phyloP scores from a whole-genome alignment of 2,888 invertebrate genomes.

The Himalopsyche anomala region DNA sequence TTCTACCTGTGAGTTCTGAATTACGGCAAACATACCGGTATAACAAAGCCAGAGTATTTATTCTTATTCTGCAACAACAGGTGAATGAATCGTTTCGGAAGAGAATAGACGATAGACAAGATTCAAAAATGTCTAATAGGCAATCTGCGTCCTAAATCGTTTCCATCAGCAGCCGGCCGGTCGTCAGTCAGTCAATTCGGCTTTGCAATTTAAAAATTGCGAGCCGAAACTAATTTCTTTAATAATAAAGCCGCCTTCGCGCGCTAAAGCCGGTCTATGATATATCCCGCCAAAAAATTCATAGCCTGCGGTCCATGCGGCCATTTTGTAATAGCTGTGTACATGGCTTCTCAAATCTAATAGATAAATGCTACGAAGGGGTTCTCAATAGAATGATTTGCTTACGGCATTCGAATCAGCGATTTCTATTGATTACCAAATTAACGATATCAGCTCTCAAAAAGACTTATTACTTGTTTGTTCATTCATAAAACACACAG shows the following conservation, averaged over 20 bases:
- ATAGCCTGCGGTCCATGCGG: constrained; percentile 54
- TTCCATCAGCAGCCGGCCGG: constrained; percentile 21
- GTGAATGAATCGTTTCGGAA: constrained; percentile 35
- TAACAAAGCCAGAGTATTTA: too few species aligned
- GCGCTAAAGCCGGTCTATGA: constrained; percentile 42
- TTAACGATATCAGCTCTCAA: too few species aligned
- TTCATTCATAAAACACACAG: too few species aligned
- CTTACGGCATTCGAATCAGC: too few species aligned
- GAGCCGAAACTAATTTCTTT: constrained; percentile 43
- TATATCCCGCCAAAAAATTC: constrained; percentile 53
- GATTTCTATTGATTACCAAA: too few species aligned
- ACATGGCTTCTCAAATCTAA: background rate
- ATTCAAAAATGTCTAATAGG: constrained; percentile 40
- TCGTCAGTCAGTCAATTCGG: constrained; percentile 14
- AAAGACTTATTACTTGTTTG: too few species aligned
- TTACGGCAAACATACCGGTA: too few species aligned
- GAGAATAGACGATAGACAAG: constrained; percentile 23
- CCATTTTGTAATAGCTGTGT: constrained; percentile 32
- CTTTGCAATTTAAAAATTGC: constrained; percentile 43
- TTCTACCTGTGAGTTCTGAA: too few species aligned
- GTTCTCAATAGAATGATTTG: too few species aligned
- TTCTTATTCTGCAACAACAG: constrained; percentile 11
- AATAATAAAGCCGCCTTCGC: constrained; percentile 42
- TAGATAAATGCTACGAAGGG: background rate
- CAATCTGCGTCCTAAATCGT: constrained; percentile 40